Conservation (phyloP, 2,113 vertebrate species). For the Chaetorhynchus papuensis region DNA sequence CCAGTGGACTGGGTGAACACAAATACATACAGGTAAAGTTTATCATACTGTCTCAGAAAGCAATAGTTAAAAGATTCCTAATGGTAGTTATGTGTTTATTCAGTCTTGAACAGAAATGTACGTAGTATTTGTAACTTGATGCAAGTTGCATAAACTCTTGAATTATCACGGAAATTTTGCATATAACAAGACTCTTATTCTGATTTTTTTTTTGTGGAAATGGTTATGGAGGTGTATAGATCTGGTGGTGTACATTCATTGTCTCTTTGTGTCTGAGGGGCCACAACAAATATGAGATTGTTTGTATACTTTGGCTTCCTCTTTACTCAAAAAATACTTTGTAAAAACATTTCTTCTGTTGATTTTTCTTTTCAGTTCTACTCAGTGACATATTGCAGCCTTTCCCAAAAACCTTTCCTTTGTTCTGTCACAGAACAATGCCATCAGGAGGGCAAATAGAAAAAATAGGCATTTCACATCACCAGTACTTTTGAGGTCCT, state of each 20-base stretch:
- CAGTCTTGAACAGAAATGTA: not conserved
- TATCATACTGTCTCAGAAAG: not conserved
- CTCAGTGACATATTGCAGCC: not conserved
- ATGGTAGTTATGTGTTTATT: not conserved
- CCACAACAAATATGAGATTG: not conserved
- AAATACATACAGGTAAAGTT: conserved; percentile 93
- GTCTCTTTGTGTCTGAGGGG: not conserved
- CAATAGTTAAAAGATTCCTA: not conserved
- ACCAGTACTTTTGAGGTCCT: not conserved
- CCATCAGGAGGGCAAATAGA: not conserved
- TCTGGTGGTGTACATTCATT: rapidly evolving
- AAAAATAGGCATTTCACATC: not conserved
- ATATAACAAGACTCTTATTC: not conserved
- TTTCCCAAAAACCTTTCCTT: not conserved
- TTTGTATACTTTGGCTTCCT: not conserved
- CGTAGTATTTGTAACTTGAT: not conserved
- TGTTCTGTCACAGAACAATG: not conserved
- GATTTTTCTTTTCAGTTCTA: not conserved
- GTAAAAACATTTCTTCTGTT: not conserved
- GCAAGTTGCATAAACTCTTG: not conserved
- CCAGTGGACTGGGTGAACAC: conserved; percentile 87
- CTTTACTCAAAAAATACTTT: not conserved
- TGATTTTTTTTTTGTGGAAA: not conserved
- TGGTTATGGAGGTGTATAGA: not conserved
- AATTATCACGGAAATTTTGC: not conserved